These are phyloP conservation scores for Nothobranchius kuhntae DNA, from an alignment of 2,113 vertebrate genomes.

Conservation along the genomic window DNA sequence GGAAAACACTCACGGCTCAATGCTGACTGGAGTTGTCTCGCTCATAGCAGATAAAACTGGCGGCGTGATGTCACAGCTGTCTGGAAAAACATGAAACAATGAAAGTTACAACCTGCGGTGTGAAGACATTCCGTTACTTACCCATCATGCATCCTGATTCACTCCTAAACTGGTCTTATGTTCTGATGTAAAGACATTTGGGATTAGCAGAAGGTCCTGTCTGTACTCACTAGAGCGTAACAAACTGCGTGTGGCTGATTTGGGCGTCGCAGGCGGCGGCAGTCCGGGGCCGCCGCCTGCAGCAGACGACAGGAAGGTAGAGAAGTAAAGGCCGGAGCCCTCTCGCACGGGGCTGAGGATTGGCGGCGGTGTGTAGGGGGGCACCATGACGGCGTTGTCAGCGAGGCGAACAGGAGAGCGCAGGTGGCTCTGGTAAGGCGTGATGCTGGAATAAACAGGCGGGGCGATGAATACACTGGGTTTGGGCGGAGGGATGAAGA, in stretches of 20 bases:
- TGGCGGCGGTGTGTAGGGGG: conserved; percentile 95
- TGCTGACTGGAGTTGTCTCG: conserved; percentile 95
- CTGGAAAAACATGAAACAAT: conserved; percentile 66
- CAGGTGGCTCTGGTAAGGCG: conserved; percentile 95
- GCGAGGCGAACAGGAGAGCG: conserved; percentile 91
- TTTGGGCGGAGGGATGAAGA: conserved; percentile 97
- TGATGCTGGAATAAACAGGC: conserved; percentile 91
- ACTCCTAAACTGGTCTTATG: background rate
- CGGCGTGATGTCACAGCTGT: conserved; percentile 93
- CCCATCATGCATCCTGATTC: background rate
- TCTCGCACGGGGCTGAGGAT: conserved; percentile 98
- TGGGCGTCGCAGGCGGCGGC: conserved; percentile 90
- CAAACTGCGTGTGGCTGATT: conserved; percentile 91
- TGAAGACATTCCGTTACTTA: background rate
- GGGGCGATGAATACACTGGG: conserved; percentile 90
- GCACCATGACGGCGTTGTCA: conserved; percentile 90
- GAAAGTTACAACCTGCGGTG: conserved; percentile 1
- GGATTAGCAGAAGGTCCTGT: too few species aligned
- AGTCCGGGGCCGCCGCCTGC: conserved; percentile 77
- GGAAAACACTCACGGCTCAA: conserved; percentile 92
- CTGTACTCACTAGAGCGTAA: conserved; percentile 90
- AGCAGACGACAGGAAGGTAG: conserved; percentile 87
- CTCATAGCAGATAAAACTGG: conserved; percentile 89
- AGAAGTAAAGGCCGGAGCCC: conserved; percentile 97
- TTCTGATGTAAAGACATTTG: background rate